Conservation (phyloP, 2,113 vertebrate species). For the Hymenochirus boettgeri region DNA sequence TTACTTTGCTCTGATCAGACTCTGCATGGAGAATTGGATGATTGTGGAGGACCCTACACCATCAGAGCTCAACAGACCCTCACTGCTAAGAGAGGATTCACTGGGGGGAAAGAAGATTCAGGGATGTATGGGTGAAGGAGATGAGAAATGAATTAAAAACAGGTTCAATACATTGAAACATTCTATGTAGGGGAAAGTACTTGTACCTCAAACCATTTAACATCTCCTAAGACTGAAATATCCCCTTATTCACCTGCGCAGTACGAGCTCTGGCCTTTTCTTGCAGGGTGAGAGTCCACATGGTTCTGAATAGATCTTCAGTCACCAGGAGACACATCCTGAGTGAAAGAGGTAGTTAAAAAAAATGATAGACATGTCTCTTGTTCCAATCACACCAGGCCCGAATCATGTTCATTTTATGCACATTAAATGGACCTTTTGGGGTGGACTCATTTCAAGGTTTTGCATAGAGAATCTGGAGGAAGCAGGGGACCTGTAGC, state of each 20-base stretch:
- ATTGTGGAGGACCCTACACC: slow-evolving; percentile 57
- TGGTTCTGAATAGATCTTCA: slow-evolving; percentile 59
- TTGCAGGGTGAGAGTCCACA: slow-evolving; percentile 67
- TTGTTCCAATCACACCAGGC: no score
- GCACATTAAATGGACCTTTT: background rate
- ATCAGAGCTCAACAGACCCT: slow-evolving; percentile 60
- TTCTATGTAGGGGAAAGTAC: no score
- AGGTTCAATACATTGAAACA: no score
- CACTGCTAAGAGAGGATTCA: slow-evolving; percentile 55
- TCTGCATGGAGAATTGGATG: slow-evolving; percentile 46
- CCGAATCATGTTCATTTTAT: background rate
- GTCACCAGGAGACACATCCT: slow-evolving; percentile 56
- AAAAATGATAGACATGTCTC: background rate
- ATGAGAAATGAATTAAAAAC: background rate
- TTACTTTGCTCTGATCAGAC: background rate
- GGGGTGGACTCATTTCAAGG: background rate
- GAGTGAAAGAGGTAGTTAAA: background rate
- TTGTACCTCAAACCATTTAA: no score
- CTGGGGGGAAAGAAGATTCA: slow-evolving; percentile 51
- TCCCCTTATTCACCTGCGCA: slow-evolving; percentile 60
- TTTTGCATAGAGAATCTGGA: slow-evolving; percentile 12
- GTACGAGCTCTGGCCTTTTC: slow-evolving; percentile 67
- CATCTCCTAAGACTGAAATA: no score
- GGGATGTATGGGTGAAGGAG: background rate
- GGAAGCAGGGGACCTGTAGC: background rate